A percentile compares a stretch with the other conserved stretches of the same genome.
Evolutionary conservation across 2,797 vertebrate genomes (phyloP).

Genomic region (Chromis chromis): DNA sequence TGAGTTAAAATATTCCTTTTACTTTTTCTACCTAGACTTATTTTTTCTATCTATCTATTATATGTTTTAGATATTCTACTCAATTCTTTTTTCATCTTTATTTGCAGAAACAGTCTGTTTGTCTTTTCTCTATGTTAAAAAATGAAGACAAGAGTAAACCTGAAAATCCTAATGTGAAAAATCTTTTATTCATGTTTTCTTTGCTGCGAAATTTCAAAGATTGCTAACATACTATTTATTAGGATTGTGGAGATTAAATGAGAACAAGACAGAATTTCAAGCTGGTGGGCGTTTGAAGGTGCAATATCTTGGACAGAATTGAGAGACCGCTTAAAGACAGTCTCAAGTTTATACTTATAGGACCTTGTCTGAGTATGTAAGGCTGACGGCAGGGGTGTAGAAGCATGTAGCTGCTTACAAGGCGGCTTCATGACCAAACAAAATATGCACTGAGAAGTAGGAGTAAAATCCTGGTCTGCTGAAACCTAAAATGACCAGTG

Average conservation of each 20-base stretch:
- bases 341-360: background rate
- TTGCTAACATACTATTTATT: background rate
- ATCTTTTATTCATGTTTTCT: constrained; percentile 8
- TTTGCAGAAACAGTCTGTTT: too few relatives aligned
- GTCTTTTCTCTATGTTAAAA: too few relatives aligned
- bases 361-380: too few relatives aligned
- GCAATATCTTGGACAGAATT: background rate
- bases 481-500: background rate
- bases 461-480: background rate
- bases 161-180: constrained; percentile 3
- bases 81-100: background rate
- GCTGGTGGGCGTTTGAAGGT: background rate
- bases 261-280: background rate
- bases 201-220: background rate
- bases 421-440: background rate
- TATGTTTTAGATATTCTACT: too few relatives aligned
- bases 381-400: too few relatives aligned
- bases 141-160: background rate
- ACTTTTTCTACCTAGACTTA: background rate
- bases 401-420: background rate
- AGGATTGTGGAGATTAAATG: constrained; percentile 1
- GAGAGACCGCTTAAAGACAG: background rate
- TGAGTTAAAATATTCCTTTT: constrained; percentile 19
- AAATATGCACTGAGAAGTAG: background rate
- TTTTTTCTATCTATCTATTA: too few relatives aligned